Base-by-base conservation (phyloP, 2,888 invertebrate species). In the Noctua pronuba region DNA sequence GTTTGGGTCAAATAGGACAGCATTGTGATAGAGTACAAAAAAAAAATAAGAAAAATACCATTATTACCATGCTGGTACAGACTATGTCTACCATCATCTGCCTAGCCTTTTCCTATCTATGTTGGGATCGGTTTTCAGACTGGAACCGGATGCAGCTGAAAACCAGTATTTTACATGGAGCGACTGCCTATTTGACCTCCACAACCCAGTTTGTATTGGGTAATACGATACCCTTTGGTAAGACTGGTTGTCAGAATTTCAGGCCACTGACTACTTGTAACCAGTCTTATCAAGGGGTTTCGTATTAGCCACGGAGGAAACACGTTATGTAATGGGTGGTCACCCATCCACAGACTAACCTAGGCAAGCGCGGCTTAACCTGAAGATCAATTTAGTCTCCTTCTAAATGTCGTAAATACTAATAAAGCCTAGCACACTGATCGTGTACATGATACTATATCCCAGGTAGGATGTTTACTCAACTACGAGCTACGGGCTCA, bases 391-490 rank as follows among this genome's bases (percentile, higher is more conserved):
- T 35, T 46, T 35, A n/a, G 18, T 2, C 13, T 1, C 4, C 5
- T 10, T 38, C 18, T 24, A n/a, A 16, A 13, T 38, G 38, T 38
- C n/a, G 38, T 71, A 68, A 46, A 80, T 16, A 64, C 13, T 31
- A 71, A 41, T 21, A 35, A 66, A 60, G 0, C 24, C 7, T 64
- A 66, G 31, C 7, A 44, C 65, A 70, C 31, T 55, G 52, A 71
- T 79, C 75, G 44, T 60, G 38, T 46, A 71, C 38, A 66, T 65
- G 75, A 75, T 80, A 80, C 86, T 70, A 60, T 85, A 77, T 80
- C 85, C 44, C 49, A 46, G 49, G 58, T n/a, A 46, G 90, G 89
- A 91, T 94, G 94, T 94, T 95, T 93, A 92, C 89, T 88, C 74
- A n/a, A 28, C 74, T 38, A 72, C 64, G 52, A 70, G 84, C 87